These are phyloP conservation scores for Panopea generosa DNA, from an alignment of 2,888 invertebrate species.

Conservation along the genomic window DNA sequence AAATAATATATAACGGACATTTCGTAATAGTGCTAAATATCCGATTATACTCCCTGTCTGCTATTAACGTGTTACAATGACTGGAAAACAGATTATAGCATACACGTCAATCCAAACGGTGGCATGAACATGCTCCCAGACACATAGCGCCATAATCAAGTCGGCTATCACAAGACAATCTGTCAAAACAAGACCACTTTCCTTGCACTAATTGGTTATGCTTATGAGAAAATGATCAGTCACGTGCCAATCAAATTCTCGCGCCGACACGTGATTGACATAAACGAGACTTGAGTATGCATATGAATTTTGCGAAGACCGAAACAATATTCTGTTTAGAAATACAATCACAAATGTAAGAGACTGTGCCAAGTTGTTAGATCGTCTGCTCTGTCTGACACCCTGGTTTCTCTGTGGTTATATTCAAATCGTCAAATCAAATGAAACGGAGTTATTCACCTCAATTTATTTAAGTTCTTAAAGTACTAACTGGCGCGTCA, in stretches of 20 bases:
- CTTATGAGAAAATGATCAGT: constrained; percentile 45
- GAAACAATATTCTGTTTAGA: too few relatives aligned
- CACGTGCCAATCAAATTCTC: constrained; percentile 41
- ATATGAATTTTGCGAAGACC: not conserved
- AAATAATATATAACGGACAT: too few relatives aligned
- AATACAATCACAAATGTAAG: too few relatives aligned
- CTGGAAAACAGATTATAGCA: constrained; percentile 31
- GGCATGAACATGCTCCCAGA: constrained; percentile 31
- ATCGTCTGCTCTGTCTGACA: too few relatives aligned
- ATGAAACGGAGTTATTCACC: too few relatives aligned
- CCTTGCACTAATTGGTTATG: constrained; percentile 36
- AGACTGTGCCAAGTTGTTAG: too few relatives aligned
- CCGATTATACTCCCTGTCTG: too few relatives aligned
- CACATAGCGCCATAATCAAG: constrained; percentile 11
- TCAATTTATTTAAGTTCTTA: too few relatives aligned
- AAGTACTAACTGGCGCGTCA: too few relatives aligned
- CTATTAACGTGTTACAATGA: not conserved
- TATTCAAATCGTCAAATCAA: too few relatives aligned
- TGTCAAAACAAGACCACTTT: constrained; percentile 36
- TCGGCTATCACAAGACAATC: constrained; percentile 18
- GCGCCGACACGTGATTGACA: constrained; percentile 32
- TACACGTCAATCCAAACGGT: constrained; percentile 18
- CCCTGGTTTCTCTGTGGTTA: too few relatives aligned
- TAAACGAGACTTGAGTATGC: not conserved
- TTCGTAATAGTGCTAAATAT: too few relatives aligned